Conservation (phyloP, 2,888 invertebrate species). For the Blera fallax region DNA sequence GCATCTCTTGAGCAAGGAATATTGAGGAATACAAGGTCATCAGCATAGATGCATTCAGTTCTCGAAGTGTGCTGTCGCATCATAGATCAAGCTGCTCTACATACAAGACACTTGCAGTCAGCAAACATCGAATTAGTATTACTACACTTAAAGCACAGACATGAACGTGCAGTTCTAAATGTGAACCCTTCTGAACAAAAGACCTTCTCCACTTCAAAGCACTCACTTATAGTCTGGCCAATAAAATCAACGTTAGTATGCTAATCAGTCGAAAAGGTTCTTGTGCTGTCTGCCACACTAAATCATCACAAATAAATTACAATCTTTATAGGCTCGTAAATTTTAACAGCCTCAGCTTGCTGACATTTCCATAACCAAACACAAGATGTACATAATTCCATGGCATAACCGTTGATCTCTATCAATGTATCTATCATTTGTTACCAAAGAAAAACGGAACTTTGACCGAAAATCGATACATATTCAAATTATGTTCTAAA, state of each 20-base stretch:
- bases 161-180: background rate
- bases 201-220: background rate
- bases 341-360: background rate
- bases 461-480: background rate
- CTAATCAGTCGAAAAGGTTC: background rate
- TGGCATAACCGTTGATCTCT: background rate
- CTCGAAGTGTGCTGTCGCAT: too few species aligned
- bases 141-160: too few species aligned
- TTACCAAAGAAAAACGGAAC: background rate
- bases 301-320: background rate
- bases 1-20: too few species aligned
- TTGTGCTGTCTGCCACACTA: background rate
- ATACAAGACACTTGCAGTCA: too few species aligned
- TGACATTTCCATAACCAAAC: background rate
- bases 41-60: too few species aligned
- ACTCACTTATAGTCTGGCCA: background rate
- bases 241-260: background rate
- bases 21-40: too few species aligned
- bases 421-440: background rate
- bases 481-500: slow-evolving; percentile 1
- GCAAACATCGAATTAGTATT: too few species aligned
- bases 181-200: background rate
- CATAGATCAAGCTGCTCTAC: too few species aligned
- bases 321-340: background rate
- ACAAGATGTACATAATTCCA: background rate